Percentiles rank a stretch among this genome's conserved stretches.
phyloP scores from a whole-genome alignment of 1,140 invertebrate genomes.

The Andricus grossulariae region DNA sequence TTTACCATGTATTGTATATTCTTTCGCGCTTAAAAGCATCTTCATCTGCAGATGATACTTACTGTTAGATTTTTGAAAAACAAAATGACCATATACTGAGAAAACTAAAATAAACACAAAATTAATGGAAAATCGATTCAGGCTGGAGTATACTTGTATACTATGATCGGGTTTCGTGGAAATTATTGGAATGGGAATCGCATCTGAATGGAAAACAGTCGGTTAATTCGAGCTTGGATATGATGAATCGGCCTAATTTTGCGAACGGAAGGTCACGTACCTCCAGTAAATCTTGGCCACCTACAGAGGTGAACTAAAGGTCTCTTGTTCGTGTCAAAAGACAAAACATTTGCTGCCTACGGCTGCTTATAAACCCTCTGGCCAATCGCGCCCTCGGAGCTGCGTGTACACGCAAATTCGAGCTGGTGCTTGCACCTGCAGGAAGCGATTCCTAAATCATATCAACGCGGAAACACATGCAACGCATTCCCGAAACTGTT shows the following conservation, averaged over 20 bases:
- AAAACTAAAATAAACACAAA: no score
- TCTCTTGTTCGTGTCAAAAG: slow-evolving; percentile 30
- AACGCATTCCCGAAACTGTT: slow-evolving; percentile 62
- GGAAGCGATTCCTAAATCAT: slow-evolving; percentile 68
- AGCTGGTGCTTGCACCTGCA: slow-evolving; percentile 36
- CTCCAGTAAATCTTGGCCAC: slow-evolving; percentile 64
- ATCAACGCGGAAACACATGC: slow-evolving; percentile 65
- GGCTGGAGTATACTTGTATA: no score
- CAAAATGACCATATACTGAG: no score
- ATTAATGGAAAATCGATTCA: no score
- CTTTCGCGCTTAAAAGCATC: no score
- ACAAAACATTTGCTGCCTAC: slow-evolving; percentile 55
- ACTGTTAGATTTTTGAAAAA: no score
- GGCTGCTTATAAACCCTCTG: slow-evolving; percentile 48
- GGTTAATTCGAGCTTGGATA: slow-evolving; percentile 37
- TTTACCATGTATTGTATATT: no score
- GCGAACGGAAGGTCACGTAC: slow-evolving; percentile 65
- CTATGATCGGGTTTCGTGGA: no score
- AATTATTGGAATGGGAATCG: no score
- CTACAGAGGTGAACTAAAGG: slow-evolving; percentile 33
- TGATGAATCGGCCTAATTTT: slow-evolving; percentile 72
- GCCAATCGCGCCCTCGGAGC: slow-evolving; percentile 2
- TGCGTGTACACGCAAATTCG: slow-evolving; percentile 33
- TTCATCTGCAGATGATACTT: no score
- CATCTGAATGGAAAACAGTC: no score